These are phyloP conservation scores for Sparus aurata DNA, from an alignment of 2,797 vertebrate genomes.

Conservation along the genomic window DNA sequence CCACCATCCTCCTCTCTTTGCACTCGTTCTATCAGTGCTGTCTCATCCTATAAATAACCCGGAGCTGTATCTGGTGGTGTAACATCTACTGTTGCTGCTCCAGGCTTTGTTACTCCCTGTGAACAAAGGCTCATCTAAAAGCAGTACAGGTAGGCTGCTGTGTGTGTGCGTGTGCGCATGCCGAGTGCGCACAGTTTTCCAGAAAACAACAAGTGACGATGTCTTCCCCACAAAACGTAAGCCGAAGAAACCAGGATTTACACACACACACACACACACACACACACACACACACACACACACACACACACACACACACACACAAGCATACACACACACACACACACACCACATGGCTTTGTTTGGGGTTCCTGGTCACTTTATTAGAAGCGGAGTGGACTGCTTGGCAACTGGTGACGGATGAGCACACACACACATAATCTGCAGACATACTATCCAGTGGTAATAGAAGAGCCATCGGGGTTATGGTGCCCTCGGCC, in stretches of 20 bases:
- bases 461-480: slow-evolving; percentile 43
- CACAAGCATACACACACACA: slow-evolving; percentile 11
- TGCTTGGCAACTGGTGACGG: slow-evolving; percentile 71
- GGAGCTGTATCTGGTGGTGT: not conserved
- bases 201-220: not conserved
- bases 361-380: slow-evolving; percentile 70
- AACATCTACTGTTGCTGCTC: slow-evolving; percentile 1
- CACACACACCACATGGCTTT: slow-evolving; percentile 63
- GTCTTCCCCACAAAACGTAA: not conserved
- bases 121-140: not conserved
- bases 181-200: slow-evolving; percentile 21
- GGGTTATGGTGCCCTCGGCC: slow-evolving; percentile 74
- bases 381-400: slow-evolving; percentile 51
- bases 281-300: slow-evolving; percentile 16
- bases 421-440: slow-evolving; percentile 37
- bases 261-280: slow-evolving; percentile 43
- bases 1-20: not conserved
- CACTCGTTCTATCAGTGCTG: not conserved
- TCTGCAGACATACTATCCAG: slow-evolving; percentile 24
- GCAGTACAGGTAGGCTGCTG: slow-evolving; percentile 22
- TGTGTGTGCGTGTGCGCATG: not conserved
- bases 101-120: not conserved
- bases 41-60: slow-evolving; percentile 32
- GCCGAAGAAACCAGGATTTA: slow-evolving; percentile 30
- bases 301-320: slow-evolving; percentile 33